These are phyloP conservation scores for Nothocercus nigrocapillus DNA, from an alignment of 2,113 vertebrate genomes.

Conservation along the genomic window DNA sequence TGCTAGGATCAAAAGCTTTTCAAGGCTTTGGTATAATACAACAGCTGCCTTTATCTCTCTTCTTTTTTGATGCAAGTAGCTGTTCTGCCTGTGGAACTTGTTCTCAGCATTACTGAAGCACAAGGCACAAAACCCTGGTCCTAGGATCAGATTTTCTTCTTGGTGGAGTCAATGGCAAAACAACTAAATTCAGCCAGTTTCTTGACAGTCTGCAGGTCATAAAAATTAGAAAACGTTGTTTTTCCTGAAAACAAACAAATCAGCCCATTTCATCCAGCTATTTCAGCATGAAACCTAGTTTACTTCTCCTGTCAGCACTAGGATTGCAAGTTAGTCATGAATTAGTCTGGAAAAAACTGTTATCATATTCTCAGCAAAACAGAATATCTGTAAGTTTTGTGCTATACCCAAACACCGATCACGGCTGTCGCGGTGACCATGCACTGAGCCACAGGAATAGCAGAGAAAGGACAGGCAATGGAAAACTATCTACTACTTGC, in stretches of 20 bases:
- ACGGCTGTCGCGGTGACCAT: neutral
- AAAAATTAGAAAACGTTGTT: neutral
- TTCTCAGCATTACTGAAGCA: neutral
- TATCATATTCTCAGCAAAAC: neutral
- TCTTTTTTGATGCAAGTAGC: neutral
- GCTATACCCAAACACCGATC: neutral
- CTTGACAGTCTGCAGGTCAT: neutral
- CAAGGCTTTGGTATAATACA: neutral
- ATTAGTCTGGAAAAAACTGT: neutral
- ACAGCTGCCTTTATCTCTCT: neutral
- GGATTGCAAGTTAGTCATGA: neutral
- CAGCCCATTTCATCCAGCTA: neutral
- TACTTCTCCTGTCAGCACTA: neutral
- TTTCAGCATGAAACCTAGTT: neutral
- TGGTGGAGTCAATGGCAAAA: neutral
- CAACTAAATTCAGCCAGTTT: neutral
- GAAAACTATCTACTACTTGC: neutral
- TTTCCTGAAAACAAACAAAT: neutral
- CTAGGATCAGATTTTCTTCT: neutral
- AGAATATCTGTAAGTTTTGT: neutral
- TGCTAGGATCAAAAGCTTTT: neutral
- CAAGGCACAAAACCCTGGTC: fast-evolving
- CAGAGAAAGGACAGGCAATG: neutral
- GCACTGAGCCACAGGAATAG: neutral
- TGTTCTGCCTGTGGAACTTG: neutral